Evolutionary conservation across 2,113 vertebrate genomes (phyloP).

Genomic region (Galemys pyrenaicus): DNA sequence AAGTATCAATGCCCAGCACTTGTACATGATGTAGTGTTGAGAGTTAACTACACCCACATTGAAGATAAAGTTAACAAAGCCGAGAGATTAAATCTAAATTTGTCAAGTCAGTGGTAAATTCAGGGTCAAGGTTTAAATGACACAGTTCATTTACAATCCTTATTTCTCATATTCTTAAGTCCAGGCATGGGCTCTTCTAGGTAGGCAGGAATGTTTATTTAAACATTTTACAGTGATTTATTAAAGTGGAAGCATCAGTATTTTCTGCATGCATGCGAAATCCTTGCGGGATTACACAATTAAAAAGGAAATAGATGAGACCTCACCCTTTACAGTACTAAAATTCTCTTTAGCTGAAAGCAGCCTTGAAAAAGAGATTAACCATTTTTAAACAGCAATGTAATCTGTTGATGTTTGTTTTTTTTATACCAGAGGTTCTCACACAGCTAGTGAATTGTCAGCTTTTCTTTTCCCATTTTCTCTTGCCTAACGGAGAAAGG

Average conservation of each 20-base stretch:
- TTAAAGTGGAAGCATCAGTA: background rate
- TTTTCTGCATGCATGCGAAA: slow-evolving; percentile 54
- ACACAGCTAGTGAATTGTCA: background rate
- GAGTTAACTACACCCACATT: background rate
- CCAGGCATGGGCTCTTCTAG: background rate
- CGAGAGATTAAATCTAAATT: background rate
- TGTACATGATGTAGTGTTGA: background rate
- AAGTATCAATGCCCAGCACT: background rate
- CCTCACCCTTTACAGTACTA: background rate
- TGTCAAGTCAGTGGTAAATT: background rate
- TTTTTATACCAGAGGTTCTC: background rate
- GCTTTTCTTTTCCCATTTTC: background rate
- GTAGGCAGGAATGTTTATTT: slow-evolving; percentile 33
- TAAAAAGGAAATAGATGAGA: slow-evolving; percentile 48
- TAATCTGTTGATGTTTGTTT: slow-evolving; percentile 29
- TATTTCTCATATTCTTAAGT: background rate
- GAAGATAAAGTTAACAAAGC: slow-evolving; percentile 5
- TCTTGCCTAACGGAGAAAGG: background rate
- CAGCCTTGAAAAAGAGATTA: background rate
- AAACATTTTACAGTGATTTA: slow-evolving; percentile 44
- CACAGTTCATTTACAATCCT: background rate
- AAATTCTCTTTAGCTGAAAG: slow-evolving; percentile 48
- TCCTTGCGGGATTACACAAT: slow-evolving; percentile 58
- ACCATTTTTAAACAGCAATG: slow-evolving; percentile 40
- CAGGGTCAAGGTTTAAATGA: background rate